Conservation (phyloP, 2,888 invertebrate species). For the Crioceris asparagi region DNA sequence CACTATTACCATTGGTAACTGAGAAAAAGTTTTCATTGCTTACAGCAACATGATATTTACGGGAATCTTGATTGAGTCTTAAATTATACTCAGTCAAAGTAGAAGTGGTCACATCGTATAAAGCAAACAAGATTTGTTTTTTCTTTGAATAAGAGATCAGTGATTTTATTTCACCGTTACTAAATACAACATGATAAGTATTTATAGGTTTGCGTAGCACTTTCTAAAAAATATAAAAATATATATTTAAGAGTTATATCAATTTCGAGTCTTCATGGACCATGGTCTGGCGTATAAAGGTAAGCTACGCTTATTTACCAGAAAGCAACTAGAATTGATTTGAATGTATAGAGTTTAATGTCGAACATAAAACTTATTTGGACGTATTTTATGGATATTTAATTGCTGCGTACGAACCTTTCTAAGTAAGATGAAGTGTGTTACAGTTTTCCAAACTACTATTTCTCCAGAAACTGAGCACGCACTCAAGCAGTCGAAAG, state of each 20-base stretch:
- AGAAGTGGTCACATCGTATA: neutral
- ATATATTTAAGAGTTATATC: constrained; percentile 1
- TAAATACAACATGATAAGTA: constrained; percentile 21
- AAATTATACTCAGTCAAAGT: neutral
- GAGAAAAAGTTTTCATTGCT: constrained; percentile 24
- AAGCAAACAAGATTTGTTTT: constrained; percentile 14
- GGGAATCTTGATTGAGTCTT: neutral
- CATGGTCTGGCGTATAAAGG: no score
- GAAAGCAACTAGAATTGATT: no score
- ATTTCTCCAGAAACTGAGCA: constrained; percentile 47
- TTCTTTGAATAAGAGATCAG: constrained; percentile 20
- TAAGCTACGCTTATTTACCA: no score
- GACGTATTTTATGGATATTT: no score
- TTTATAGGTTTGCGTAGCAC: constrained; percentile 16
- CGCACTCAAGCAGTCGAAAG: constrained; percentile 40
- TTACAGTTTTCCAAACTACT: constrained; percentile 45
- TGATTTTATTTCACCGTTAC: constrained; percentile 17
- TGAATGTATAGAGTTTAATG: no score
- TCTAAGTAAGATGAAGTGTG: constrained; percentile 40
- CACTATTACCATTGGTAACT: constrained; percentile 17
- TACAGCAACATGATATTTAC: constrained; percentile 18
- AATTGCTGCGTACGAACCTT: no score
- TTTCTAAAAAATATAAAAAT: constrained; percentile 19
- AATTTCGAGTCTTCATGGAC: constrained; percentile 6
- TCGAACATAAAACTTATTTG: no score